phyloP scores from a whole-genome alignment of 2,113 vertebrate species.

The Ellobius talpinus region DNA sequence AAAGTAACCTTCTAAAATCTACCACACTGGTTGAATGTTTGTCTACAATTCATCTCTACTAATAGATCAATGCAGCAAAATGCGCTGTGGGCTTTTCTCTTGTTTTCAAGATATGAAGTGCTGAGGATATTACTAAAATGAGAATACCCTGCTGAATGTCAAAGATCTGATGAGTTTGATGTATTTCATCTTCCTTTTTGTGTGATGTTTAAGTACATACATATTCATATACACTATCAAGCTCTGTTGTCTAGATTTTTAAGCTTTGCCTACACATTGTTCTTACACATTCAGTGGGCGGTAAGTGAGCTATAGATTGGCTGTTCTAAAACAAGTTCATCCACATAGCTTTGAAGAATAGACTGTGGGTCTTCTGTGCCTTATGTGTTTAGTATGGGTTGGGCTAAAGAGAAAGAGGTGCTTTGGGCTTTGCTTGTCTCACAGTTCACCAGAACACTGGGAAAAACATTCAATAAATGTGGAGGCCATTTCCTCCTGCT shows the following conservation, averaged over 20 bases:
- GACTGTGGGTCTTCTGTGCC: no score
- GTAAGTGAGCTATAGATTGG: not conserved
- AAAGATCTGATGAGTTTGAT: not conserved
- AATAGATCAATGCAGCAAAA: not conserved
- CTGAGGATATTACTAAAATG: not conserved
- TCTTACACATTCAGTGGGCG: not conserved
- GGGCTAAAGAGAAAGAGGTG: not conserved
- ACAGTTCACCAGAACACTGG: not conserved
- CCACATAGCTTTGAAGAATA: not conserved
- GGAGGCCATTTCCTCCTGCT: not conserved
- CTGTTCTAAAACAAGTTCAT: not conserved
- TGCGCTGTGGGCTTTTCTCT: not conserved
- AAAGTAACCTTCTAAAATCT: not conserved
- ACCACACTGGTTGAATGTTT: not conserved
- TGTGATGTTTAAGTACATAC: not conserved
- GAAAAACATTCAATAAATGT: not conserved
- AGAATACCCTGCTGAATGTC: not conserved
- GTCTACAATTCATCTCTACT: not conserved
- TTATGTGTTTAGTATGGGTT: not conserved
- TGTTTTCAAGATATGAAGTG: not conserved
- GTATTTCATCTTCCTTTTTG: not conserved
- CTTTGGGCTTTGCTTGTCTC: not conserved
- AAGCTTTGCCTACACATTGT: not conserved
- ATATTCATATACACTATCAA: not conserved
- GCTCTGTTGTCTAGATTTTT: not conserved